Evolutionary conservation across 2,113 vertebrate genomes (phyloP), one percentile per base, ranked within the genome.

Genomic region (Calypte anna): DNA sequence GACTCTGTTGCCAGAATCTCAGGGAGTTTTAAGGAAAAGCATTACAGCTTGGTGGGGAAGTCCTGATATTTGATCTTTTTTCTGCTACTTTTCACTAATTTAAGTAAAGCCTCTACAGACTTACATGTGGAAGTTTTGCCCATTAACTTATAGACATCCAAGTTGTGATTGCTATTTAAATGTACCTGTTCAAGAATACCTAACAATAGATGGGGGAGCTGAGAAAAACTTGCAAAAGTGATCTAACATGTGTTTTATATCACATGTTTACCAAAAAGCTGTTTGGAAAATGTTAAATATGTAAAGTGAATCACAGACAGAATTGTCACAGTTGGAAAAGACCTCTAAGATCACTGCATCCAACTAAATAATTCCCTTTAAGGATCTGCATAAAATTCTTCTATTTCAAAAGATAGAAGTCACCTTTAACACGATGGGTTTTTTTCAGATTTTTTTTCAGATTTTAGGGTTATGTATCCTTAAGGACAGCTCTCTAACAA

Each of bases 171-270:
- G 69, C 66, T 46, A 33, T 78, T 72, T 50, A 54, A 89, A 64
- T 24, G 16, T 59, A 38, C 27, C 28, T 0, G 0, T 77, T 91
- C 31, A 48, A 53, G 61, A 89, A 57, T 53, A 24, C 33, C 48
- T 68, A 79, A 83, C 0, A 0, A 12, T 79, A 51, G 22, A 31
- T 11, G 1, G 5, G 31, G 30, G 21, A 66, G 12, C 59, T 33
- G 63, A 86, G 44, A 68, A 83, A 77, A 31, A 33, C 46, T 76
- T 88, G 15, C 0, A 18, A 1, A 84, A 73, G 48, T 31, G 27
- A 57, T 62, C 10, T 24, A 22, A 19, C 54, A 18, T 44, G 2
- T 68, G 62, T 82, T 82, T 88, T 88, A n/a, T 33, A 38, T 70
- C 27, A 22, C 10, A 4, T 14, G 10, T 78, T 95, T 84, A 33